Conservation (phyloP, 2,797 vertebrate species). For the Semaprochilodus insignis region DNA sequence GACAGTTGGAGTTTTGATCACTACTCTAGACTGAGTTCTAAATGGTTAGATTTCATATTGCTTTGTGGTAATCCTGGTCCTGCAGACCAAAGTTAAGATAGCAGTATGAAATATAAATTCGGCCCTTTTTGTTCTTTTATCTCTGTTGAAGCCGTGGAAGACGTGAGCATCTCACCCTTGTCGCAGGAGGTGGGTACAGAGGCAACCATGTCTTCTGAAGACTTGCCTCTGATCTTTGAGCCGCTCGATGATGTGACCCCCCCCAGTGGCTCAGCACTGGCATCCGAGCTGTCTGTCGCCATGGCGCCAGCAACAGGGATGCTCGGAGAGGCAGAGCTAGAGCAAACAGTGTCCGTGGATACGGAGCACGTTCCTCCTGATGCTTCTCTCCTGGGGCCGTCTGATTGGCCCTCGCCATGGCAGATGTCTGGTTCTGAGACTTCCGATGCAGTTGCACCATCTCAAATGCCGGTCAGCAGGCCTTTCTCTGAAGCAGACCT, state of each 20-base stretch:
- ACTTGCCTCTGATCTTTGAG: constrained; percentile 81
- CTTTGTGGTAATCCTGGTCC: neutral
- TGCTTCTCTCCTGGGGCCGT: constrained; percentile 61
- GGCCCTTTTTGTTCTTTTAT: neutral
- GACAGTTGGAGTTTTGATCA: too few relatives aligned
- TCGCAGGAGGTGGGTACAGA: constrained; percentile 75
- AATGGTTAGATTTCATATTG: neutral
- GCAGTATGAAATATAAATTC: neutral
- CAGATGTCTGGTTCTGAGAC: constrained; percentile 76
- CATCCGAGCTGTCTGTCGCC: constrained; percentile 59
- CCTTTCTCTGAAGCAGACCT: constrained; percentile 48
- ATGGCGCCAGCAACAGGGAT: constrained; percentile 62
- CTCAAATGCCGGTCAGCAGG: constrained; percentile 57
- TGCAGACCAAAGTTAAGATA: neutral
- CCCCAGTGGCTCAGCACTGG: constrained; percentile 40
- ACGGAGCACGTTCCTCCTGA: constrained; percentile 66
- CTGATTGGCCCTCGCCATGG: constrained; percentile 76
- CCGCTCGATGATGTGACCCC: constrained; percentile 72
- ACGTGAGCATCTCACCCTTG: constrained; percentile 62
- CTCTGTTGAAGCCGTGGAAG: constrained; percentile 57
- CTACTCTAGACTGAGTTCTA: too few relatives aligned
- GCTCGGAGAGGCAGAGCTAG: constrained; percentile 64
- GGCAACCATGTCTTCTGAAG: constrained; percentile 78
- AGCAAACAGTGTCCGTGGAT: constrained; percentile 70
- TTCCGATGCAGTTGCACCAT: constrained; percentile 64